Base-by-base conservation (phyloP, 2,888 invertebrate species). In the Cinara cedri region DNA sequence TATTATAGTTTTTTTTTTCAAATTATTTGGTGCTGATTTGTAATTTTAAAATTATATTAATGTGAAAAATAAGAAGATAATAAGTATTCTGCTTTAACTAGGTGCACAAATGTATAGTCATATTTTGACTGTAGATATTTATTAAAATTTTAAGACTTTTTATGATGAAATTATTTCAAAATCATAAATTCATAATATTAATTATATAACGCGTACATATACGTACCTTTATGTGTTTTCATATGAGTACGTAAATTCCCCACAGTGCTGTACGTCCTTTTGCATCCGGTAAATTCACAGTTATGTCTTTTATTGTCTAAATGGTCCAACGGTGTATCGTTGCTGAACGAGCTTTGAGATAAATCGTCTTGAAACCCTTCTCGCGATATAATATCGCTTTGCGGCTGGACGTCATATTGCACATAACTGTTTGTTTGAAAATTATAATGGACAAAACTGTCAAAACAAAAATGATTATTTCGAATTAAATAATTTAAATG, bases 231-330 rank as follows among this genome's bases (percentile, higher is more conserved):
- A 85, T 97, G 97, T 80, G 96, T 96, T 88, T 97, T 97, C 90
- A 95, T 91, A 87, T 97, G 97, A 81, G 97, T 97, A 85, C 95
- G 90, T 83, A 97, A 88, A 87, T 97, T 97, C 72, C 97, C 97
- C 83, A 95, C 92, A 9, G 97, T 97, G 85, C 95, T 96, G 86
- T 97, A 97, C 78, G 94, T 94, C 83, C 96, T 89, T 82, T 90
- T 89, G 86, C 97, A 97, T 19, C 94, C 94, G 82, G 93, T 92
- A 87, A 92, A 96, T 87, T 95, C 93, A 87, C 97, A 97, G 84
- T 89, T 90, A 86, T 93, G 96, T 83, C 95, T 88, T 83, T 91
- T 91, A 89, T 21, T 70, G 87, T 84, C 88, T 88, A 71, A 88
- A 88, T 75, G 68, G 3, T 75, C 76, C 0, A 46, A 42, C 16